Percentiles rank a stretch among this genome's conserved stretches.
These are phyloP conservation scores for Chroicocephalus ridibundus DNA, from an alignment of 2,113 vertebrate species.

Conservation along the genomic window DNA sequence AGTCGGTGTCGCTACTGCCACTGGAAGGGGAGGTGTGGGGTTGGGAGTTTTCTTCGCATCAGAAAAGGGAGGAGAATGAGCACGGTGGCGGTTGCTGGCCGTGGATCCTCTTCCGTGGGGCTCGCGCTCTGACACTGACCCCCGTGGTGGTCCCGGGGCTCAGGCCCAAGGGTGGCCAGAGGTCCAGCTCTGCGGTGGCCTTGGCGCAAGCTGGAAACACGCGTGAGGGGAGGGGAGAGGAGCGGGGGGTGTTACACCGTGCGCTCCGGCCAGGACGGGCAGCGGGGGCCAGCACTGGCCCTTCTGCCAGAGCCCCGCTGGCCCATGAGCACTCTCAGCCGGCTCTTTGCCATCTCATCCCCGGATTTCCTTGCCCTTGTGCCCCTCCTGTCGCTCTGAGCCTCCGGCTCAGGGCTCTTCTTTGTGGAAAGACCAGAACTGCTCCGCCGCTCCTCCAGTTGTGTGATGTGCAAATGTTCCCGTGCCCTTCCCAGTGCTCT, in stretches of 20 bases:
- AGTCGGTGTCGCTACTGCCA: not conserved
- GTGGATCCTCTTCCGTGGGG: not conserved
- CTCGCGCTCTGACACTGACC: not conserved
- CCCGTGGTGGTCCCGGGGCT: accelerated
- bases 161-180: not conserved
- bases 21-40: no score
- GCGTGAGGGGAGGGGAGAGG: accelerated
- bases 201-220: not conserved
- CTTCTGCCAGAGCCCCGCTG: not conserved
- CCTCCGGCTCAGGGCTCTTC: no score
- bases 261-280: accelerated
- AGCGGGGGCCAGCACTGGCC: not conserved
- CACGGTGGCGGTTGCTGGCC: accelerated
- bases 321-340: accelerated
- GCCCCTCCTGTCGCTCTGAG: not conserved
- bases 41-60: not conserved
- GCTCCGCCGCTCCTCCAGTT: accelerated
- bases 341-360: not conserved
- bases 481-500: not conserved
- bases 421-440: not conserved
- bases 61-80: not conserved
- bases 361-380: accelerated
- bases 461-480: not conserved
- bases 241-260: accelerated
- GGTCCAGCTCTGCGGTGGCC: not conserved